phyloP scores from a whole-genome alignment of 2,113 vertebrate genomes.

The Geothlypis trichas region DNA sequence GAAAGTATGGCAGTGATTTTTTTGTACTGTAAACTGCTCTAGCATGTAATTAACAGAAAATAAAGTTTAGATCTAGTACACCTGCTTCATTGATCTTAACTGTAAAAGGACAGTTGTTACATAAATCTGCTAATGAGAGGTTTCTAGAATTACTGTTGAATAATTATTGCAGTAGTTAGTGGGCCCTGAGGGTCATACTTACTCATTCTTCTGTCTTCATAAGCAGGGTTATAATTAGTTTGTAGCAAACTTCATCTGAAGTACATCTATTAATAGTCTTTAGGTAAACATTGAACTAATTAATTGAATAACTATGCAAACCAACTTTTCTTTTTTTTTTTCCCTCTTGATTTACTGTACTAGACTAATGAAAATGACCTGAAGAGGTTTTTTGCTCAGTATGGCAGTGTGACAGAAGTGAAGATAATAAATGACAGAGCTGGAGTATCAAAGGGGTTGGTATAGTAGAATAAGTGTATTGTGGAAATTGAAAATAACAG shows the following conservation, averaged over 20 bases:
- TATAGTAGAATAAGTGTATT: constrained; percentile 38
- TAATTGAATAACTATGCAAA: not conserved
- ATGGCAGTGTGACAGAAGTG: constrained; percentile 86
- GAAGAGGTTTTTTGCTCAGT: constrained; percentile 82
- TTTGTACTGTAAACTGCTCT: not conserved
- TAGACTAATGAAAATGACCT: constrained; percentile 87
- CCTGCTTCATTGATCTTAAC: not conserved
- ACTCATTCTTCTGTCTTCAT: not conserved
- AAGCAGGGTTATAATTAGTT: not conserved
- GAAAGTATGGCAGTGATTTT: not conserved
- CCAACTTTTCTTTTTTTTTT: not conserved
- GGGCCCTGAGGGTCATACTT: not conserved
- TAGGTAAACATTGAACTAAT: not conserved
- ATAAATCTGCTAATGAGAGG: not conserved
- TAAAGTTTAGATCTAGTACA: not conserved
- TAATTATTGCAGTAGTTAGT: not conserved
- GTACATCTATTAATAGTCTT: not conserved
- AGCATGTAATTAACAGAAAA: not conserved
- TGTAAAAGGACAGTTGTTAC: not conserved
- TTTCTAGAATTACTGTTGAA: not conserved
- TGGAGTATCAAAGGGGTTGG: constrained; percentile 87
- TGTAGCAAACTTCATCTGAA: not conserved
- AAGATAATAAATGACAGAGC: constrained; percentile 86
- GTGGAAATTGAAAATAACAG: not conserved
- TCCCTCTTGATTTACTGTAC: not conserved